Conservation (phyloP, 2,113 vertebrate species). For the Struthio camelus region DNA sequence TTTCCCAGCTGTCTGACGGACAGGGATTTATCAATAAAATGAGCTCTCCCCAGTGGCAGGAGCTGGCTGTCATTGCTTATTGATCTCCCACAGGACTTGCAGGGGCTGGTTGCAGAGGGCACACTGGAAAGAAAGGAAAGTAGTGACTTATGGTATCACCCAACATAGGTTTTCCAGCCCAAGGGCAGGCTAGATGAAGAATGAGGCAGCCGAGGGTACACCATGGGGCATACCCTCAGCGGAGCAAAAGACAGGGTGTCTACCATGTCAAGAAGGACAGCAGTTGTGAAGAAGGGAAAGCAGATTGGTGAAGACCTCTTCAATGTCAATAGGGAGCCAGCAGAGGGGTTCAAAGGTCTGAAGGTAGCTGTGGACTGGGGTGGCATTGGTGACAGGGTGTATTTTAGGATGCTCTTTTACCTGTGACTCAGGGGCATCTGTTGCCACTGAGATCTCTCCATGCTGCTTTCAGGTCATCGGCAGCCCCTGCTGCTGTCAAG, state of each 20-base stretch:
- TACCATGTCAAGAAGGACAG: too few relatives aligned
- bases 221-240: neutral
- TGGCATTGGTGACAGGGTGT: neutral
- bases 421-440: fast-evolving
- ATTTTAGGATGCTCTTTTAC: neutral
- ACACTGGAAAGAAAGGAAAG: neutral
- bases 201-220: too few relatives aligned
- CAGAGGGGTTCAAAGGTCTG: neutral
- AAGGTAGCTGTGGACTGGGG: neutral
- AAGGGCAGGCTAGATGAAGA: neutral
- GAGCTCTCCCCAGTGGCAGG: neutral
- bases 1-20: neutral
- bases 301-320: too few relatives aligned
- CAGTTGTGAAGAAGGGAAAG: too few relatives aligned
- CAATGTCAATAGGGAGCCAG: too few relatives aligned
- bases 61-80: neutral
- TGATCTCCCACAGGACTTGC: neutral
- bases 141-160: neutral
- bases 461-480: fast-evolving
- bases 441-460: fast-evolving
- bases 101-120: neutral
- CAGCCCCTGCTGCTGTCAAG: neutral
- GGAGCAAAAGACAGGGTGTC: too few relatives aligned
- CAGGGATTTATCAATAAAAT: neutral
- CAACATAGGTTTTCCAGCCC: neutral